Conservation (phyloP, 2,888 invertebrate genomes). For the Cataglyphis rosenhaueri region DNA sequence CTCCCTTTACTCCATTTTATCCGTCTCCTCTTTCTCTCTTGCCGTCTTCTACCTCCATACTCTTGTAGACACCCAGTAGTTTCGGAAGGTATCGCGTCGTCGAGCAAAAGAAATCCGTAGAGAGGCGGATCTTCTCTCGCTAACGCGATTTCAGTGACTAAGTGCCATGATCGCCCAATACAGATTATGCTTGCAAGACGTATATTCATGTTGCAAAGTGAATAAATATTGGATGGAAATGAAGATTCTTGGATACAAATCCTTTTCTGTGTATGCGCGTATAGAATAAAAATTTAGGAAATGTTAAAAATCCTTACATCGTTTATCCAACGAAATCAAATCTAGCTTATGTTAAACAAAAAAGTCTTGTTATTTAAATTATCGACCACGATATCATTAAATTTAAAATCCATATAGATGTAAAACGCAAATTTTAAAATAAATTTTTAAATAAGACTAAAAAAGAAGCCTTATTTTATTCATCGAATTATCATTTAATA, state of each 20-base stretch:
- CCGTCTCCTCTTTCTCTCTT: constrained; percentile 48
- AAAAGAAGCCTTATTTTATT: neutral
- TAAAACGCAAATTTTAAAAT: neutral
- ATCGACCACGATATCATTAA: no score
- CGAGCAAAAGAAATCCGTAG: constrained; percentile 36
- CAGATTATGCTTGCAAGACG: neutral
- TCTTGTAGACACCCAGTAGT: constrained; percentile 25
- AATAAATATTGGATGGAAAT: constrained; percentile 12
- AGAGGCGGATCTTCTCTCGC: constrained; percentile 19
- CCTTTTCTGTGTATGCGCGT: neutral
- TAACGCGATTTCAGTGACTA: constrained; percentile 54
- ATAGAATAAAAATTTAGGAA: neutral
- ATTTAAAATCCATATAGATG: neutral
- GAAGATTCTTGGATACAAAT: neutral
- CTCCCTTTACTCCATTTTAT: constrained; percentile 71
- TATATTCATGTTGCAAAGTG: neutral
- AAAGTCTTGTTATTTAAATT: neutral
- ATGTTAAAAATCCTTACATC: neutral
- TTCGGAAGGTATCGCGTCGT: constrained; percentile 49
- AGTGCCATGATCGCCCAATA: neutral
- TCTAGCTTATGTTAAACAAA: neutral
- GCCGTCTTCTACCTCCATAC: constrained; percentile 47
- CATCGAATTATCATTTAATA: no score
- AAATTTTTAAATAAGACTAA: neutral
- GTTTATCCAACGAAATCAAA: neutral